Evolutionary conservation across 2,888 invertebrate species (phyloP).

Genomic region (Monoplex corrugatus): DNA sequence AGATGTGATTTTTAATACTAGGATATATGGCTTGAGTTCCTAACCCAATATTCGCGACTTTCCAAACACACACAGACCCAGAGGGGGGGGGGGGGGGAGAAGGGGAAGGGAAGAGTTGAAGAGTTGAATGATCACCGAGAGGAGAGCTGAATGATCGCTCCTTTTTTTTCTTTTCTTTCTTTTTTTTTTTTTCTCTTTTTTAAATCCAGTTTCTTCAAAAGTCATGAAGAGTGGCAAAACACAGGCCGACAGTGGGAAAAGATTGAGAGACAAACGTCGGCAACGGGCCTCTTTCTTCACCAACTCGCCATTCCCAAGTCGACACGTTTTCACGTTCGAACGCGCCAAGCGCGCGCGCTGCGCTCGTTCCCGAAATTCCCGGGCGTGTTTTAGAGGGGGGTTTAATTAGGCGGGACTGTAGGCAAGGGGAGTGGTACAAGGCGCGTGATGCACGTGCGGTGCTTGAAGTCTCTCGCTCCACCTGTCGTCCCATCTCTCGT

Average conservation of each 20-base stretch:
- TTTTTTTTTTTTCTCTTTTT: too few species aligned
- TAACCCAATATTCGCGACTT: too few species aligned
- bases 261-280: conserved; percentile 44
- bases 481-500: not conserved
- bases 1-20: too few species aligned
- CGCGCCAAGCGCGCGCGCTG: not conserved
- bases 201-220: too few species aligned
- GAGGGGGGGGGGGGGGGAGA: not conserved
- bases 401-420: conserved; percentile 40
- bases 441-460: not conserved
- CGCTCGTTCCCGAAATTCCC: conserved; percentile 32
- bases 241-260: not conserved
- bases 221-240: too few species aligned
- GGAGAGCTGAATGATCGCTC: too few species aligned
- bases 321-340: conserved; percentile 25
- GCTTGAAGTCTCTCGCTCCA: not conserved
- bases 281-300: not conserved
- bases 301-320: not conserved
- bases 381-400: conserved; percentile 12
- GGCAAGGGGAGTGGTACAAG: not conserved
- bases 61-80: too few species aligned
- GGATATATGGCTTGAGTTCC: too few species aligned
- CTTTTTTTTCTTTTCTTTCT: too few species aligned
- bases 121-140: too few species aligned
- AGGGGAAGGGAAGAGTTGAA: not conserved